A percentile compares a stretch with the other conserved stretches of the same genome.
These are phyloP conservation scores for Chaenogobius annularis DNA, from an alignment of 2,113 vertebrate species.

Conservation along the genomic window DNA sequence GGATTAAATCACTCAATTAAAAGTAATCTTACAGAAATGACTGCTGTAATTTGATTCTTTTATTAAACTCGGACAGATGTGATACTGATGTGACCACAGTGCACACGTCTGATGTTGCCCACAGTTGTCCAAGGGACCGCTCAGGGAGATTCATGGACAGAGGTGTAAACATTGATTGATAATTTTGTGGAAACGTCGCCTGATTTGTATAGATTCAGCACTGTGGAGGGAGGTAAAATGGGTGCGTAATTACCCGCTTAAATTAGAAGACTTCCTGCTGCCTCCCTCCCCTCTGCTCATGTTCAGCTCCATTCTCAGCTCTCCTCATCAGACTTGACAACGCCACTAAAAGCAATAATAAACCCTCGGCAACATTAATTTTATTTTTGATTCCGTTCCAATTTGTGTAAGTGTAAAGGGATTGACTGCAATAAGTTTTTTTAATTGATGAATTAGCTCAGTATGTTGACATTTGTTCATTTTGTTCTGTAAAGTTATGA, in stretches of 20 bases:
- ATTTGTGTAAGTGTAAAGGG: background rate
- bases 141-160: too few relatives aligned
- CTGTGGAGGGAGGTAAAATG: slow-evolving; percentile 43
- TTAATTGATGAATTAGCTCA: background rate
- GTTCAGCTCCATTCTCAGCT: background rate
- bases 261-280: slow-evolving; percentile 48
- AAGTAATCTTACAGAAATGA: too few relatives aligned
- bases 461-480: too few relatives aligned
- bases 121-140: too few relatives aligned
- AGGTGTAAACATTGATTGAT: too few relatives aligned
- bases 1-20: too few relatives aligned
- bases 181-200: background rate
- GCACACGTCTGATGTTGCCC: too few relatives aligned
- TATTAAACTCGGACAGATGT: too few relatives aligned
- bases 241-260: slow-evolving; percentile 51
- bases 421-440: background rate
- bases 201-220: slow-evolving; percentile 11
- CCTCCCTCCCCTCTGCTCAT: background rate
- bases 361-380: background rate
- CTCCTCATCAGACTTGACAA: background rate
- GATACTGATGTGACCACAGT: too few relatives aligned
- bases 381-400: background rate
- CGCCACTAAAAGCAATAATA: background rate
- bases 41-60: too few relatives aligned
- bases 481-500: background rate